Conservation (phyloP, 2,888 invertebrate genomes). For the Macrophya annulata region DNA sequence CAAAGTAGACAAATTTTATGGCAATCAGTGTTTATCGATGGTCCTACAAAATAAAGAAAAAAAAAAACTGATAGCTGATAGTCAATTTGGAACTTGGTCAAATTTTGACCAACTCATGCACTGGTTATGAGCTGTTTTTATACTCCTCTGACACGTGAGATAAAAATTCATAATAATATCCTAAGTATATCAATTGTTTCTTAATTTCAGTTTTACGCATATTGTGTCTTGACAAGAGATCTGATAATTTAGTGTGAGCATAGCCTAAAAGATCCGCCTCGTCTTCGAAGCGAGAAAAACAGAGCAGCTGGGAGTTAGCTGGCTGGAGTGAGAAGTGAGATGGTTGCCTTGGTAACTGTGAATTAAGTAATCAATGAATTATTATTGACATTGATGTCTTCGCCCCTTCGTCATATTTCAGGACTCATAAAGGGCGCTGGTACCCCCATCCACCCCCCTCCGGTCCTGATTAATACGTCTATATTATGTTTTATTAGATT, state of each 20-base stretch:
- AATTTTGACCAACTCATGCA: neutral
- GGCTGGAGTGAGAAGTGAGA: conserved; percentile 65
- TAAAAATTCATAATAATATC: neutral
- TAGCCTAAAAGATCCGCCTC: conserved; percentile 62
- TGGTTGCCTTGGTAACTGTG: conserved; percentile 77
- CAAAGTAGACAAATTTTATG: neutral
- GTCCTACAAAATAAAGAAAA: neutral
- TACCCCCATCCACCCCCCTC: conserved; percentile 63
- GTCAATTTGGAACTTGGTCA: neutral
- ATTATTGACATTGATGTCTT: conserved; percentile 79
- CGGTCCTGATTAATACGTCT: conserved; percentile 75
- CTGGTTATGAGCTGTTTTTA: neutral
- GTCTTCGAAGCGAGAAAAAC: conserved; percentile 76
- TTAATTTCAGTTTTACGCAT: neutral
- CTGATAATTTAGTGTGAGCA: conserved; percentile 61
- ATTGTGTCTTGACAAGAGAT: neutral
- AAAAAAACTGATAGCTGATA: neutral
- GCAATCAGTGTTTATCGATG: neutral
- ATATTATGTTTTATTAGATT: conserved; percentile 71
- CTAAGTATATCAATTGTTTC: neutral
- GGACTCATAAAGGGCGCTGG: conserved; percentile 53
- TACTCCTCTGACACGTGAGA: neutral
- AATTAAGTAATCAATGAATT: conserved; percentile 79
- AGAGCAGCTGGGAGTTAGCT: conserved; percentile 69
- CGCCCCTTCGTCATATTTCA: conserved; percentile 65